These are phyloP conservation scores for Ectropis grisescens DNA, from an alignment of 1,140 invertebrate species.

Conservation along the genomic window DNA sequence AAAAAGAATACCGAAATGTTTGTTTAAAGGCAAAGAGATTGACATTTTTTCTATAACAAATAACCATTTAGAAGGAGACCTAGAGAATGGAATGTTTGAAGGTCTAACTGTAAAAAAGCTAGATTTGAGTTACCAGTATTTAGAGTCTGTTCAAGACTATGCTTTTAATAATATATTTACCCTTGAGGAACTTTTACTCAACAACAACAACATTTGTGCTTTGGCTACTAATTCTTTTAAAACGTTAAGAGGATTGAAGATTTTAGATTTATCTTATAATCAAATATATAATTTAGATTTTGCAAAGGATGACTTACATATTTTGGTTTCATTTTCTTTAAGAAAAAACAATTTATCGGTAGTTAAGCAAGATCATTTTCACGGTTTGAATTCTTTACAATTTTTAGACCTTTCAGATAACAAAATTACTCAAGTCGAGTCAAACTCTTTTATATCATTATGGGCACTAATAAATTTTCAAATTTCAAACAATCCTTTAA, in stretches of 20 bases:
- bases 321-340: conserved; percentile 15
- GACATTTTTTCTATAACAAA: conserved; percentile 19
- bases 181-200: conserved; percentile 18
- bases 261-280: conserved; percentile 36
- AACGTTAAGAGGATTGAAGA: conserved; percentile 15
- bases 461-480: conserved; percentile 19
- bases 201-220: conserved; percentile 27
- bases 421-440: conserved; percentile 25
- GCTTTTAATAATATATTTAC: conserved; percentile 26
- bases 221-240: conserved; percentile 26
- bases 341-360: conserved; percentile 22
- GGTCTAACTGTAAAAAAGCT: conserved; percentile 25
- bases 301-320: conserved; percentile 20
- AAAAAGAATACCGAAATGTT: conserved; percentile 16
- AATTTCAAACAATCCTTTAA: conserved; percentile 30
- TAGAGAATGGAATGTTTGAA: conserved; percentile 28
- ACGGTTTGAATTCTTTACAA: conserved; percentile 15
- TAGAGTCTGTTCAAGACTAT: conserved; percentile 25
- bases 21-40: conserved; percentile 31
- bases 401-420: conserved; percentile 40
- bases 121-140: conserved; percentile 26
- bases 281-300: conserved; percentile 23
- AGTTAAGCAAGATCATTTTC: conserved; percentile 20
- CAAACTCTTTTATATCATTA: conserved; percentile 24
- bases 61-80: conserved; percentile 25